Evolutionary conservation across 2,113 vertebrate species (phyloP), one percentile per base, ranked within the genome.

Genomic region (Centropus bengalensis): DNA sequence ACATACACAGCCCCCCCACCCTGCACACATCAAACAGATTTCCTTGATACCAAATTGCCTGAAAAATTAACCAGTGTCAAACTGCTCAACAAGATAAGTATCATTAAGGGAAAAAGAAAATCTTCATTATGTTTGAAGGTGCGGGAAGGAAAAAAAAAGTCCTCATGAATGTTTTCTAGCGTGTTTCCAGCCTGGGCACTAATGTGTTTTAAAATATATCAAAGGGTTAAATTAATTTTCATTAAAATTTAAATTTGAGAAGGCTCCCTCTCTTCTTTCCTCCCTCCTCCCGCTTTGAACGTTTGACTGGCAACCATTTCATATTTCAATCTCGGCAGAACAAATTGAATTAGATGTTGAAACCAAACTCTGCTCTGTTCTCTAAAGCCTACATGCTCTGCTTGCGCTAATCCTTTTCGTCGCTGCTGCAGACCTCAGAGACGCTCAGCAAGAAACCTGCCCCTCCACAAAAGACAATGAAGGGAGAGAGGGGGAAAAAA

Each of bases 311-410:
- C 98, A 98, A 97, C 97, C 97, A 98, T 98, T 98, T 98, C 98
- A 96, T 97, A 98, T 98, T 98, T 98, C 98, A 97, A 97, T 98
- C 98, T 98, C 97, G 45, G 98, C 98, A 98, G 98, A 98, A 98
- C 98, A 98, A 98, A 98, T 98, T 98, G 98, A 98, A 98, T 98
- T 98, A 98, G 98, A 97, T 98, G 98, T 97, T 96, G 98, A 97
- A 96, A 97, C 97, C 96, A 93, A 96, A 97, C 97, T 97, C 91
- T 75, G 95, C 95, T 97, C 96, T 96, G 97, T 96, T 97, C 96
- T 96, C 97, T 96, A 96, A 96, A 97, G 97, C 97, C 97, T 96
- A 98, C 96, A 89, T 83, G 96, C 97, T 88, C 88, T 51, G 97
- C 97, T 95, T 81, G 91, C 69, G n/a, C 96, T 98, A 97, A 98